phyloP scores from a whole-genome alignment of 2,797 vertebrate genomes.

The Galagoides demidoff region DNA sequence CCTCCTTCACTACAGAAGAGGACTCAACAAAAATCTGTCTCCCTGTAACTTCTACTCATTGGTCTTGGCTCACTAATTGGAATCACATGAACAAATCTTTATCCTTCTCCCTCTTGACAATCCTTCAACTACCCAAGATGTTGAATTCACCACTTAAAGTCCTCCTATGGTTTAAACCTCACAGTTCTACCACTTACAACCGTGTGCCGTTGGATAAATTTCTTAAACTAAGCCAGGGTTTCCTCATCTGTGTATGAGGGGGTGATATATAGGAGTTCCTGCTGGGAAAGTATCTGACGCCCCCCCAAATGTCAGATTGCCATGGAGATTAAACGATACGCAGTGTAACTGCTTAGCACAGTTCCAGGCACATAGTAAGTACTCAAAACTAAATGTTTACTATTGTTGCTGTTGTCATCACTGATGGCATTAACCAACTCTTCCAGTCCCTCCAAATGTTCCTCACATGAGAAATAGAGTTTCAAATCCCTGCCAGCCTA shows the following conservation, averaged over 20 bases:
- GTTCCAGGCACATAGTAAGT: not conserved
- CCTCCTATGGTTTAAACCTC: not conserved
- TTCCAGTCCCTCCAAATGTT: not conserved
- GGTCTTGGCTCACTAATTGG: not conserved
- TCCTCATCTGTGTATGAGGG: not conserved
- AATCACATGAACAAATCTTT: not conserved
- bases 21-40: not conserved
- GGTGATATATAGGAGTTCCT: not conserved
- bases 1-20: not conserved
- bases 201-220: not conserved
- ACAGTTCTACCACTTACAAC: not conserved
- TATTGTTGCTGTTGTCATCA: too few species aligned
- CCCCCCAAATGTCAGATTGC: not conserved
- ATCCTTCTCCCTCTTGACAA: not conserved
- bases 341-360: not conserved
- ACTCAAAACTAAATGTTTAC: not conserved
- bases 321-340: not conserved
- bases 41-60: not conserved
- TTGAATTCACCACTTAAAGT: not conserved
- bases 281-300: too few species aligned
- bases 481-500: not conserved
- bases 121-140: not conserved
- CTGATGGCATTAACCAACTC: not conserved
- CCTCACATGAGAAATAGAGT: rapidly evolving
- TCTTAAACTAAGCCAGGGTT: not conserved